Evolutionary conservation across 2,113 vertebrate species (phyloP), one percentile per base, ranked within the genome.

Genomic region (Pachyramphus minor): DNA sequence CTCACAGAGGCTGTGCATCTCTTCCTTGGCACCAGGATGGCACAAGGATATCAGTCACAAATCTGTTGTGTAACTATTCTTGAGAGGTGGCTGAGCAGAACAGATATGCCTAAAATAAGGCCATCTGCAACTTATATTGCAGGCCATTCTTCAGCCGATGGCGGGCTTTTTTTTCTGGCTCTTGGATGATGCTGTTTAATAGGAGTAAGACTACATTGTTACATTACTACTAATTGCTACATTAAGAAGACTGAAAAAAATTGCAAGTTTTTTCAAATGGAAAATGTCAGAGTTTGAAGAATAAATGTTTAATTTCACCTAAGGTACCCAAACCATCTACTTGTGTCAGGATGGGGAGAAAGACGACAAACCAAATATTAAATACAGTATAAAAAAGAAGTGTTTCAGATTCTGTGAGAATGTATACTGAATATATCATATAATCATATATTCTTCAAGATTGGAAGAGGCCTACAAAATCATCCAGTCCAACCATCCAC

Each of bases 291-390:
- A 41, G 2, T 24, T 64, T 53, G 39, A 37, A 73, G 50, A 81
- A 84, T 42, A 87, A 84, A 42, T 64, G 7, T 52, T 92, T 71
- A 49, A 89, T 80, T 67, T 87, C 4, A 72, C 59, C 84, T 37
- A 33, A 31, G 63, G 23, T 77, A 67, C 8, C 10, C 44, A 75
- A 90, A 44, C 5, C 21, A 41, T n/a, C 8, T 75, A 33, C 14
- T 18, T 49, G 0, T 0, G 12, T 13, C 1, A 11, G 5, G 9
- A 2, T 0, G 5, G 9, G 4, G 2, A 60, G 27, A 79, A 86
- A 69, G 10, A 2, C 14, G 24, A 5, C 62, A 27, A 69, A 73
- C 8, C 11, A 84, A 64, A 78, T 53, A 33, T 15, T 41, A 59
- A 85, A 25, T 41, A 35, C 8, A 44, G 27, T 62, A 33, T 14